Evolutionary conservation across 1,140 invertebrate species (phyloP).

Genomic region (Steinernema feltiae): DNA sequence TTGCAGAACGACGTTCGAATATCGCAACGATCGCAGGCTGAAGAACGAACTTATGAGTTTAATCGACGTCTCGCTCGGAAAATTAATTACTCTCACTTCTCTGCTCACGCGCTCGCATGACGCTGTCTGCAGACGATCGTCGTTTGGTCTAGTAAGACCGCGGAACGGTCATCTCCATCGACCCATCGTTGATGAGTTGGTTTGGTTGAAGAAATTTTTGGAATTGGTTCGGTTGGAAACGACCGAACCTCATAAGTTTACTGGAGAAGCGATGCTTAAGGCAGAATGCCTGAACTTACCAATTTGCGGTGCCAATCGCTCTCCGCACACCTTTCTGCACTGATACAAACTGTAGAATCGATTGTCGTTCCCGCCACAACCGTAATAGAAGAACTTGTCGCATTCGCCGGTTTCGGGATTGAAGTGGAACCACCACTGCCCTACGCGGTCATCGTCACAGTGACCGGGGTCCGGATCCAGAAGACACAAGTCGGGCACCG

Average conservation of each 20-base stretch:
- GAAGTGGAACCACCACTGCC: constrained; percentile 51
- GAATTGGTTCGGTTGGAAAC: no score
- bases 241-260: no score
- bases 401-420: constrained; percentile 42
- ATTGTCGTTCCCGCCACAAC: constrained; percentile 48
- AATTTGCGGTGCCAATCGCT: constrained; percentile 43
- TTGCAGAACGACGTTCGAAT: constrained; percentile 47
- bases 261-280: no score
- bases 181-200: no score
- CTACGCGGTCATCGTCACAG: constrained; percentile 34
- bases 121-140: no score
- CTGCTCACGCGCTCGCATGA: no score
- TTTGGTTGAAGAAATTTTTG: no score
- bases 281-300: no score
- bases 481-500: constrained; percentile 41
- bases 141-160: no score
- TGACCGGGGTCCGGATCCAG: constrained; percentile 36
- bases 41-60: no score
- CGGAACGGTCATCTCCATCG: no score
- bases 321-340: constrained; percentile 47
- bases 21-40: constrained; percentile 48
- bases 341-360: constrained; percentile 46
- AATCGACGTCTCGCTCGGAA: background rate
- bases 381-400: constrained; percentile 47
- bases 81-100: background rate